Percentiles rank a stretch among this genome's conserved stretches.
These are phyloP conservation scores for Xenus cinereus DNA, from an alignment of 2,113 vertebrate genomes.

Conservation along the genomic window DNA sequence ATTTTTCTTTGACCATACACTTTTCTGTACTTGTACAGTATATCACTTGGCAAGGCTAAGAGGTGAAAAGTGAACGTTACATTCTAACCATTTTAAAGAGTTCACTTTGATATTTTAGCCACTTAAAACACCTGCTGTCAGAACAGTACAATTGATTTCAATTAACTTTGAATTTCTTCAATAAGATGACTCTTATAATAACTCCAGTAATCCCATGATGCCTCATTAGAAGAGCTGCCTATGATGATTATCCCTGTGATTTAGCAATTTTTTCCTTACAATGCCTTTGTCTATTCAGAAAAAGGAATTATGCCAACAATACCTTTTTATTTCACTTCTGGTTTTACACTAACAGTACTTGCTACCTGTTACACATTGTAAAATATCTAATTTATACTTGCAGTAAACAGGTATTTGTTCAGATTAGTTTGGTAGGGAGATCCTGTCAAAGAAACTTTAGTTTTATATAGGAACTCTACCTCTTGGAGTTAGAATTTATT, in stretches of 20 bases:
- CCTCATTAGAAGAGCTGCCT: constrained; percentile 73
- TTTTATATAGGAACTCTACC: accelerated
- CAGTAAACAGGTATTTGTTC: not conserved
- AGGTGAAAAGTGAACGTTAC: not conserved
- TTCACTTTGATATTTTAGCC: constrained; percentile 55
- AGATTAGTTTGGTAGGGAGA: not conserved
- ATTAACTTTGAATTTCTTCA: constrained; percentile 68
- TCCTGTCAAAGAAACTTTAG: not conserved
- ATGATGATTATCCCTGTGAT: constrained; percentile 62
- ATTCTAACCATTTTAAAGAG: constrained; percentile 37
- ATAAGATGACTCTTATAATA: constrained; percentile 60
- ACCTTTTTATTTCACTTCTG: not conserved
- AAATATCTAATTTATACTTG: not conserved
- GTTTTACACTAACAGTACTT: not conserved
- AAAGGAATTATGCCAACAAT: not conserved
- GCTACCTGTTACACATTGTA: constrained; percentile 1
- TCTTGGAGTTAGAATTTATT: not conserved
- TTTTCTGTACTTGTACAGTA: not conserved
- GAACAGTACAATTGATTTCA: constrained; percentile 68
- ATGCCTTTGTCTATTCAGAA: constrained; percentile 54
- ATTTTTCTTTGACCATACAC: constrained; percentile 22
- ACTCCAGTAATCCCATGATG: constrained; percentile 71
- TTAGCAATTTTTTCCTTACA: constrained; percentile 64
- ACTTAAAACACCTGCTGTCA: constrained; percentile 68
- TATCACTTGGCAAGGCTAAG: constrained; percentile 15